Base-by-base conservation (phyloP, 2,888 invertebrate species). In the Drosophila barbarae region DNA sequence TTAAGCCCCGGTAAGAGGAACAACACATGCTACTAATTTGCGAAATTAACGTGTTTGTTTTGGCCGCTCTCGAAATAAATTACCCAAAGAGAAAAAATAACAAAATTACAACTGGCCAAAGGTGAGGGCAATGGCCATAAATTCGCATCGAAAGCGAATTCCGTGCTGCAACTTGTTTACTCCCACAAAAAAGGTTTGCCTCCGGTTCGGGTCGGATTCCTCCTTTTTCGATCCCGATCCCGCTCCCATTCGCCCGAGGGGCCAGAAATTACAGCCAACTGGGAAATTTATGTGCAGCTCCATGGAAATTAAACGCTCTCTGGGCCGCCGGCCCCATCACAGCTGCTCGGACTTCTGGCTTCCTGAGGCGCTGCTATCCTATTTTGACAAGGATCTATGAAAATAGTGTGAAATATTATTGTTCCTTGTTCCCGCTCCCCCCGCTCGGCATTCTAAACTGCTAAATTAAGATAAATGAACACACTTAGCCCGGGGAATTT, bases 31-130 rank as follows among this genome's bases (percentile, higher is more conserved):
- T 58, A 51, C 69, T 71, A 71, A 72, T 75, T 70, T 75, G 47
- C 35, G 57, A 54, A 73, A 80, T 81, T 78, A 78, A 78, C 83
- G 79, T 76, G 72, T 71, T 81, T 84, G 85, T 72, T 81, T 81
- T 78, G 76, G 71, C 65, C 70, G 63, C 70, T 60, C 54, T 71
- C 49, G 47, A 77, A 81, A 81, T 74, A 67, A 77, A 81, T 76
- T 60, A 63, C 76, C 64, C 57, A 23, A 41, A 23, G 32, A 42
- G 28, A 60, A 60, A 49, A 52, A 39, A 3, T 34, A 61, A 18
- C 7, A 21, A 44, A 55, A 54, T 36, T 42, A 55, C 41, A 21
- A 10, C 38, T 15, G 60, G 69, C 35, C 51, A 52, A 66, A 66
- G 55, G 67, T 60, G 42, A 39, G 60, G 69, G 52, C 41, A 53